A percentile compares a stretch with the other conserved stretches of the same genome.
Conservation (phyloP, 2,113 vertebrate species). For the Neolamprologus fasciatus region DNA sequence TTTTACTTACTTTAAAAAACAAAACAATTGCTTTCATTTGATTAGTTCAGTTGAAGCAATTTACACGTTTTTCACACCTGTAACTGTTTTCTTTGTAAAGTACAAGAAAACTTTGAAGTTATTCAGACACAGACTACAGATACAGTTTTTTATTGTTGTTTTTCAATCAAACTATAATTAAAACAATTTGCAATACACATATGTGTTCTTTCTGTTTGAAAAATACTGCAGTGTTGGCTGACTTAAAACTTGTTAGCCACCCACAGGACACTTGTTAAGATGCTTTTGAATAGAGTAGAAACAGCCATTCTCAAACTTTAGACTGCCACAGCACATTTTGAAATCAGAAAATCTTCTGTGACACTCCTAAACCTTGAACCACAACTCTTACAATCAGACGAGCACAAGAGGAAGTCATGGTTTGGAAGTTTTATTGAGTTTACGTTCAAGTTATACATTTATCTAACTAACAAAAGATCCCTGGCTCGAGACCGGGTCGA, state of each 20-base stretch:
- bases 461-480: background rate
- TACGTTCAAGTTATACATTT: background rate
- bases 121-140: background rate
- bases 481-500: background rate
- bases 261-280: rapidly evolving
- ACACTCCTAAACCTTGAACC: background rate
- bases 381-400: background rate
- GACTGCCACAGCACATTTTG: background rate
- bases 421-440: background rate
- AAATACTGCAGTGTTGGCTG: background rate
- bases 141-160: background rate
- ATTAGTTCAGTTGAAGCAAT: background rate
- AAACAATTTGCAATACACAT: background rate
- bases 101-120: background rate
- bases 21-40: background rate
- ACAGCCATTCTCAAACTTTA: background rate
- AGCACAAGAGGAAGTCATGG: background rate
- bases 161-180: background rate
- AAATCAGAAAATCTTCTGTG: background rate
- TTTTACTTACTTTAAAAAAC: background rate
- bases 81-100: background rate
- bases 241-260: background rate
- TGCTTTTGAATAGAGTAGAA: background rate
- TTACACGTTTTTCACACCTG: background rate
- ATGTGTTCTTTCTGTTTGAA: background rate